Percentiles rank a stretch among this genome's conserved stretches.
Conservation (phyloP, 2,888 invertebrate genomes). For the Plutella xylostella region DNA sequence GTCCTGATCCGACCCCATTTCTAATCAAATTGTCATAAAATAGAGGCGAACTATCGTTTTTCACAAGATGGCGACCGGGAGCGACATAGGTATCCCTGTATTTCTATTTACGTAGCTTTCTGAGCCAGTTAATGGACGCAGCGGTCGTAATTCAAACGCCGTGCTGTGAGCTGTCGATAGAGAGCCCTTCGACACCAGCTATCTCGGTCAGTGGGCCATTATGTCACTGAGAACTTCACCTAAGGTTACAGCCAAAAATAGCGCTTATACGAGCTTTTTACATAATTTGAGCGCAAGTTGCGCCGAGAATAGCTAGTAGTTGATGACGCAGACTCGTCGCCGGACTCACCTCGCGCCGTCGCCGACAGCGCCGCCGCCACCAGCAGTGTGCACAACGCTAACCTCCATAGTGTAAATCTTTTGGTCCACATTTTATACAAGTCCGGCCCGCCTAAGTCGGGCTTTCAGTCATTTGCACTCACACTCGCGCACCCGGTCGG, state of each 20-base stretch:
- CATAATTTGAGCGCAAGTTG: slow-evolving; percentile 70
- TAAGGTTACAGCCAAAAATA: slow-evolving; percentile 66
- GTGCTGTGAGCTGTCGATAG: too few species aligned
- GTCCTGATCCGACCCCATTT: slow-evolving; percentile 46
- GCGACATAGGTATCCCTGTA: slow-evolving; percentile 63
- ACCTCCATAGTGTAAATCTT: slow-evolving; percentile 63
- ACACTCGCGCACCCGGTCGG: slow-evolving; percentile 64
- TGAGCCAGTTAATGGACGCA: slow-evolving; percentile 24
- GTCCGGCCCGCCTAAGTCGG: slow-evolving; percentile 52
- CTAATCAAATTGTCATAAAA: slow-evolving; percentile 52
- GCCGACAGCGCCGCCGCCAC: slow-evolving; percentile 40
- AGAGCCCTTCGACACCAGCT: neutral
- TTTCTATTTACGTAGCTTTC: slow-evolving; percentile 68
- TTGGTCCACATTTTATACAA: slow-evolving; percentile 64
- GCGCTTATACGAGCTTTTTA: slow-evolving; percentile 66
- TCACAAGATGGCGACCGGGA: slow-evolving; percentile 68
- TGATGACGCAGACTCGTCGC: slow-evolving; percentile 47
- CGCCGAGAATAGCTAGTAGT: slow-evolving; percentile 60
- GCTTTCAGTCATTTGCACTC: slow-evolving; percentile 67
- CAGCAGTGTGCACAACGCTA: slow-evolving; percentile 60
- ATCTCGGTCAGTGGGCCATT: slow-evolving; percentile 48
- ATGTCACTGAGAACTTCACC: slow-evolving; percentile 47
- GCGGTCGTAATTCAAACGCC: neutral
- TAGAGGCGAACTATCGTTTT: slow-evolving; percentile 64
- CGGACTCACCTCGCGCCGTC: slow-evolving; percentile 58